Conservation (phyloP, 2,797 vertebrate species). For the Urophycis tenuis region DNA sequence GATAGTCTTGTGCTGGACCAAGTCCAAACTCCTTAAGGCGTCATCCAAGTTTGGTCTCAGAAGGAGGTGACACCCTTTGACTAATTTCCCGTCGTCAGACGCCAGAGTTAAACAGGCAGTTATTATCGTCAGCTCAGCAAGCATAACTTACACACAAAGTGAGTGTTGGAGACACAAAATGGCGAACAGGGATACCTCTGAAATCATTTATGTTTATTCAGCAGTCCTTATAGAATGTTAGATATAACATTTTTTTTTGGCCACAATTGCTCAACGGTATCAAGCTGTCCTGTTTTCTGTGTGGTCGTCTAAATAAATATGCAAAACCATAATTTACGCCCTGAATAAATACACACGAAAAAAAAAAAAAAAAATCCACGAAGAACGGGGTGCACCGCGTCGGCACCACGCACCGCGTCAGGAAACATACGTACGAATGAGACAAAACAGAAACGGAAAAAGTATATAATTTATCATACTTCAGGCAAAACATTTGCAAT, state of each 20-base stretch:
- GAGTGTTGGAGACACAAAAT: slow-evolving; percentile 28
- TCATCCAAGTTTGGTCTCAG: neutral
- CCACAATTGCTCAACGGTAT: slow-evolving; percentile 74
- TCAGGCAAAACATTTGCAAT: slow-evolving; percentile 56
- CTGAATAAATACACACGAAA: slow-evolving; percentile 76
- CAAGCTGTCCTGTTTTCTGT: slow-evolving; percentile 72
- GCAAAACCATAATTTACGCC: slow-evolving; percentile 73
- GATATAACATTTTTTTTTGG: slow-evolving; percentile 77
- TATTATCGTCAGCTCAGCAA: neutral
- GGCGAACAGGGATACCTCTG: slow-evolving; percentile 48
- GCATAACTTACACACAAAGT: neutral
- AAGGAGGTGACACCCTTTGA: neutral
- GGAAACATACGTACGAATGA: slow-evolving; percentile 11
- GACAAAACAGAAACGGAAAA: slow-evolving; percentile 16
- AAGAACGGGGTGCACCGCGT: slow-evolving; percentile 77
- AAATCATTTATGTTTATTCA: slow-evolving; percentile 72
- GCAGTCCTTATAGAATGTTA: slow-evolving; percentile 69
- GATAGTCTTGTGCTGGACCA: neutral
- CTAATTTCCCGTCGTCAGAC: neutral
- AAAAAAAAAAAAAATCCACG: slow-evolving; percentile 62
- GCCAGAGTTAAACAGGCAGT: neutral
- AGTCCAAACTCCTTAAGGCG: neutral
- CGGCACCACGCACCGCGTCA: slow-evolving; percentile 57
- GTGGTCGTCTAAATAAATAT: slow-evolving; percentile 78
- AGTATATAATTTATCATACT: slow-evolving; percentile 52